Evolutionary conservation across 1,140 invertebrate genomes (phyloP).

Genomic region (Heliothis virescens): DNA sequence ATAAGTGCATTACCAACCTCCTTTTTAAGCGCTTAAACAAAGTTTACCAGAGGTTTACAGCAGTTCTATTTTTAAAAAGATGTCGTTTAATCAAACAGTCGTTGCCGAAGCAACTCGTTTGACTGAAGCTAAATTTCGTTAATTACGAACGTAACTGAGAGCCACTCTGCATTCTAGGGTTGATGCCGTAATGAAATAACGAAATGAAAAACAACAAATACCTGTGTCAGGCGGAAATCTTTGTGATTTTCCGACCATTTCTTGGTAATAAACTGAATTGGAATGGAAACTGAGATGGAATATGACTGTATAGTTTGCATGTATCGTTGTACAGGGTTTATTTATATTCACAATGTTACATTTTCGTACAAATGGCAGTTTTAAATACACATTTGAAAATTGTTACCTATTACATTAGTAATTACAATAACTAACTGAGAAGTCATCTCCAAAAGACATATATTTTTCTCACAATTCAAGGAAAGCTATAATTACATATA

Average conservation of each 20-base stretch:
- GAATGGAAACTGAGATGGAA: neutral
- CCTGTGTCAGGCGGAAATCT: neutral
- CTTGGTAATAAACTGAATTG: neutral
- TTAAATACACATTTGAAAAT: no score
- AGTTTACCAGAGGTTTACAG: conserved; percentile 21
- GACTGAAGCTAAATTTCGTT: conserved; percentile 35
- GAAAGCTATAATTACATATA: neutral
- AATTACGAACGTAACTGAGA: conserved; percentile 39
- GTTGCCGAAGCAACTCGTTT: conserved; percentile 21
- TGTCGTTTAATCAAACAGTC: conserved; percentile 25
- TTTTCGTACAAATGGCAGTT: no score
- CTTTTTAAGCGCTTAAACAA: conserved; percentile 25
- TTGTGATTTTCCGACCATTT: neutral
- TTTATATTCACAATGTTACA: no score
- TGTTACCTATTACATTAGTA: no score
- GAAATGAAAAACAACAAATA: neutral
- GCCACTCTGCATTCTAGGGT: neutral
- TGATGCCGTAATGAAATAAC: conserved; percentile 10
- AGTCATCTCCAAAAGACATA: no score
- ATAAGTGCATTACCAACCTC: neutral
- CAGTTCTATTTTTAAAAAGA: conserved; percentile 35
- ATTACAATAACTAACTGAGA: no score
- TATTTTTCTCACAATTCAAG: no score
- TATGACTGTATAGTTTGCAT: neutral
- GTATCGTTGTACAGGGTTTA: no score